Evolutionary conservation across 2,888 invertebrate genomes (phyloP).

Genomic region (Conomelus anceps): DNA sequence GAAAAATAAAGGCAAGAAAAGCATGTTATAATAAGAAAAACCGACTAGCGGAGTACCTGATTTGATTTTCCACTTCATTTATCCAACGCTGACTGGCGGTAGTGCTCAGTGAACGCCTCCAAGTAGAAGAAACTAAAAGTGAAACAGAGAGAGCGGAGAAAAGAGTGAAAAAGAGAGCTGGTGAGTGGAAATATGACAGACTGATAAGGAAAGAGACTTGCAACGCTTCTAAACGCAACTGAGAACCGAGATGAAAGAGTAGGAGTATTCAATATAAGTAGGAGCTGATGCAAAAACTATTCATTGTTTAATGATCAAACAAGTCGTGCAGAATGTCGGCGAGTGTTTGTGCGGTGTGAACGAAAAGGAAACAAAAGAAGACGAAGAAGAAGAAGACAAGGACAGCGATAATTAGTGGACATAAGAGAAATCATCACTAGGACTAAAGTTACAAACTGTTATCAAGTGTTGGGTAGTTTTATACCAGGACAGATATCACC

Average conservation of each 20-base stretch:
- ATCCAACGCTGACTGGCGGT: not conserved
- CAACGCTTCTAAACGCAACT: not conserved
- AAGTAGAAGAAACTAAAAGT: not conserved
- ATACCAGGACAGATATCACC: not conserved
- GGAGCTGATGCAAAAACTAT: not conserved
- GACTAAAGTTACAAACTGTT: not conserved
- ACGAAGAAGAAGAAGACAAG: not conserved
- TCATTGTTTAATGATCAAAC: not conserved
- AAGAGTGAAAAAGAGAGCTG: not conserved
- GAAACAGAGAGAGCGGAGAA: not conserved
- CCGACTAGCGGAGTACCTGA: not conserved
- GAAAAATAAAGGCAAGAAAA: not conserved
- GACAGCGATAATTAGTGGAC: not conserved
- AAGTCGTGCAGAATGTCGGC: not conserved
- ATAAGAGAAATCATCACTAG: not conserved
- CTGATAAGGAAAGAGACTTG: not conserved
- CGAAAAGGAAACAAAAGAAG: not conserved
- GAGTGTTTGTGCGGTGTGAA: not conserved
- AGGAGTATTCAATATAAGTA: not conserved
- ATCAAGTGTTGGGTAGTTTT: not conserved
- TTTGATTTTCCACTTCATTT: not conserved
- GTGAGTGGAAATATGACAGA: not conserved
- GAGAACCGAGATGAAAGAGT: not conserved
- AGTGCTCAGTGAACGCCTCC: not conserved
- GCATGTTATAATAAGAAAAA: not conserved